A percentile compares a stretch with the other conserved stretches of the same genome.
Conservation (phyloP, 1,140 invertebrate genomes). For the Drosophila orena region DNA sequence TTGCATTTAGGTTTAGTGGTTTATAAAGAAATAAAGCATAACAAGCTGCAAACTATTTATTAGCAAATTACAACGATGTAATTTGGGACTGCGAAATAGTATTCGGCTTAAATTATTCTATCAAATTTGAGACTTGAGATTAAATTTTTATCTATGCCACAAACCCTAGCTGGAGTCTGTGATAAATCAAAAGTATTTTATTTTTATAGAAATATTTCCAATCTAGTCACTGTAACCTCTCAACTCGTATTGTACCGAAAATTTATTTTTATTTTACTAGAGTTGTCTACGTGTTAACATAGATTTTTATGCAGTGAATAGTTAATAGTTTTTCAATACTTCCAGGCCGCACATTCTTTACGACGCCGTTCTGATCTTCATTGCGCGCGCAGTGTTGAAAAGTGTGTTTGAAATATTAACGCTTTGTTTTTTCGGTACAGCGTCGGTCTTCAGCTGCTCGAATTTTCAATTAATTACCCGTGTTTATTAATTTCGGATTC, state of each 20-base stretch:
- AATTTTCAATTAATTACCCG: conserved; percentile 2
- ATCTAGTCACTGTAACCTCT: background rate
- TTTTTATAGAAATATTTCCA: background rate
- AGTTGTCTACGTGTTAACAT: background rate
- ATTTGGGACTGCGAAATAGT: too few relatives aligned
- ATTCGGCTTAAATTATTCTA: too few relatives aligned
- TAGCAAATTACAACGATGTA: too few relatives aligned
- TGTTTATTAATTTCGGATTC: background rate
- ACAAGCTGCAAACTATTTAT: too few relatives aligned
- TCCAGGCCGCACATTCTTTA: conserved; percentile 2
- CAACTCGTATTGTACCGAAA: background rate
- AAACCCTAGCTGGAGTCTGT: too few relatives aligned
- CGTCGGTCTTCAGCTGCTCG: conserved; percentile 44
- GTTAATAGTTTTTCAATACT: background rate
- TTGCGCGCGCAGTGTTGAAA: conserved; percentile 60
- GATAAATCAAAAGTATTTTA: background rate
- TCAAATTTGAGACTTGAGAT: too few relatives aligned
- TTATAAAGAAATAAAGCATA: too few relatives aligned
- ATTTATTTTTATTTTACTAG: background rate
- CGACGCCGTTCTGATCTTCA: conserved; percentile 19
- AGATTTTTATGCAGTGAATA: background rate
- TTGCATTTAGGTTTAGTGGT: too few relatives aligned
- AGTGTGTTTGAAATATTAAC: conserved; percentile 73
- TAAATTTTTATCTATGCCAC: too few relatives aligned
- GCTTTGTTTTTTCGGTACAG: conserved; percentile 67